Evolutionary conservation across 92 coral and sea anemone genomes (phyloP), one percentile per base, ranked within the genome.

Genomic region (Muricea muricata): DNA sequence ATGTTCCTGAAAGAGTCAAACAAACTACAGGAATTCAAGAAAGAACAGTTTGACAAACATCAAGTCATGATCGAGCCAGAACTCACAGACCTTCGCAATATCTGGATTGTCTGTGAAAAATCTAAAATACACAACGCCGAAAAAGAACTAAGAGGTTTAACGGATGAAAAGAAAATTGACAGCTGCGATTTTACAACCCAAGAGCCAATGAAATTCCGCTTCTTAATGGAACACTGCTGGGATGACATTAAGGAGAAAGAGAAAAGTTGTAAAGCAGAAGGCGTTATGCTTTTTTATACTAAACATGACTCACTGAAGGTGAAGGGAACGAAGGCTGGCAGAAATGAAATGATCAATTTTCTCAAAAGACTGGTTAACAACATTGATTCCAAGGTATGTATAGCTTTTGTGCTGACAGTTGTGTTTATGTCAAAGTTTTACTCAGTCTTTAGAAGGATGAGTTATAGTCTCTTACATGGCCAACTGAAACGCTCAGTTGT

Each of bases 51-150:
- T 30, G 63, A 74, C 6, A 74, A 74, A 10, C 8, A 47, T 29
- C 15, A 33, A 23, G 39, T 74, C 21, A 23, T 74, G 80, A 50
- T 74, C 13, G 63, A 74, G 3, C 47, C 18, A 28, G 63, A 74
- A 23, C 6, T 25, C 0, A 45, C 80, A 23, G 35, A 48, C 6
- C 80, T 65, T 55, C 14, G 63, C 20, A 74, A 74, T 11, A 46
- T 74, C 34, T 74, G 80, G 80, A 74, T 74, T 12, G 80, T 74
- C 37, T 52, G 80, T 13, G 63, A 47, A 74, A 25, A 74, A 37
- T 74, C 80, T 0, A 47, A 45, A 14, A 25, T 47, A 8, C 2
- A 29, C 80, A 75, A 75, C 21, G 80, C 45, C 23, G 35, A 47
- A 10, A 3, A 75, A 14, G 80, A 75, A 48, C 25, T 57, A 24